Base-by-base conservation (phyloP, 2,797 vertebrate species). In the Protosalanx chinensis region DNA sequence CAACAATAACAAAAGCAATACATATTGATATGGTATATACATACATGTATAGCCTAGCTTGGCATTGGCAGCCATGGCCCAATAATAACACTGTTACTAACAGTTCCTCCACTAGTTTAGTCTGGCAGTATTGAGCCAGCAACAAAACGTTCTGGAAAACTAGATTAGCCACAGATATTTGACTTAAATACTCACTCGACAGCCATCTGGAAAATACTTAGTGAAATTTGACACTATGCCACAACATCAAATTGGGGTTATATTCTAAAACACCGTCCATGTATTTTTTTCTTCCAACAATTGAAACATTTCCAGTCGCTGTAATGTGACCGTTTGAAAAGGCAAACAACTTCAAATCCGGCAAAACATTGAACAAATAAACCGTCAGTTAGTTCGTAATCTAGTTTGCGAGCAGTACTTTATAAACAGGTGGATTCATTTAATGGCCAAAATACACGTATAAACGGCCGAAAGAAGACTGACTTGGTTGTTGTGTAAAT, bases 131-230 rank as follows among this genome's bases (percentile, higher is more conserved):
- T 64, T 41, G 51, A 56, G 51, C 51, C n/a, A 33, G n/a, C 60
- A 62, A 20, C 89, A 84, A 90, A 62, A n/a, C 51, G 6, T 56
- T 46, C 2, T 46, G 41, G 5, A 16, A 16, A 16, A 16, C 4
- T n/a, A 56, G 51, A 16, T 56, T 56, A 56, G 51, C 41, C 41
- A 46, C 41, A 46, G 51, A 7, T 56, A 56, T 56, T 56, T 56
- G 51, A 7, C 18, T 7, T 6, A n/a, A 16, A 16, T 16, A 56
- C 5, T 56, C 51, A 56, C 15, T 1, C 5, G 18, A 56, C 51
- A 56, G 18, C 4, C 51, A 56, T 5, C 51, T n/a, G 51, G 51
- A 56, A 56, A 56, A 46, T 46, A 46, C 13, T 13, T 46, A 41
- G 10, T 41, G 7, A 12, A 46, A 8, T 46, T 46, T 46, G 3